Conservation (phyloP, 2,888 invertebrate species). For the Phasia obesa region DNA sequence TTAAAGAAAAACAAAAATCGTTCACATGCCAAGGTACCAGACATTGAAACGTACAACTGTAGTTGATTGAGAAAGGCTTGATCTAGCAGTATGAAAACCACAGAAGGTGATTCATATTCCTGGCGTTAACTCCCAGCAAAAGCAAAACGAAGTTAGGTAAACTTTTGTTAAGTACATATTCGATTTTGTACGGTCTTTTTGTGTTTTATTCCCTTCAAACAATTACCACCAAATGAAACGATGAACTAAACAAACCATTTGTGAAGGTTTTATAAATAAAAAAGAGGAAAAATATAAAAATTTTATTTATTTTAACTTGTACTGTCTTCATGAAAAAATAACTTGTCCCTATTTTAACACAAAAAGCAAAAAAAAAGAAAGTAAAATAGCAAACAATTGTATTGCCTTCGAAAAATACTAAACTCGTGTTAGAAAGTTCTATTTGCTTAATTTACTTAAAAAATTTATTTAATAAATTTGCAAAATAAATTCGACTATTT, state of each 20-base stretch:
- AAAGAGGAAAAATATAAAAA: constrained; percentile 3
- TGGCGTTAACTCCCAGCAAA: constrained; percentile 34
- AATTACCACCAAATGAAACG: constrained; percentile 27
- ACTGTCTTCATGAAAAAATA: constrained; percentile 33
- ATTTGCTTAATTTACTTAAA: constrained; percentile 22
- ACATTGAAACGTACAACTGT: constrained; percentile 1
- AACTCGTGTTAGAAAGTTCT: constrained; percentile 13
- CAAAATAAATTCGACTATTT: background rate
- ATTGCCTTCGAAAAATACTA: constrained; percentile 25
- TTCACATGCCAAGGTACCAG: background rate
- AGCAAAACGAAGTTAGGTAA: constrained; percentile 32
- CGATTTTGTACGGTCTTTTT: background rate
- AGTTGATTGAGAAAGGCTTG: background rate
- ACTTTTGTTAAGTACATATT: constrained; percentile 20
- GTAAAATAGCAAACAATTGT: background rate
- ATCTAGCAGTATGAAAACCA: background rate
- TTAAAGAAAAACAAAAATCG: background rate
- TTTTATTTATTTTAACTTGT: constrained; percentile 29
- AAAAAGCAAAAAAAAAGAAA: background rate
- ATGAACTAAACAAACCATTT: constrained; percentile 38
- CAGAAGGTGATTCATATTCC: constrained; percentile 47
- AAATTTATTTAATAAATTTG: constrained; percentile 3
- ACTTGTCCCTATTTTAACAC: background rate
- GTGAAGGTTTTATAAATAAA: constrained; percentile 26
- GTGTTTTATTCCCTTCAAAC: background rate